Conservation (phyloP, 2,113 vertebrate species). For the Micronycteris hirsuta region DNA sequence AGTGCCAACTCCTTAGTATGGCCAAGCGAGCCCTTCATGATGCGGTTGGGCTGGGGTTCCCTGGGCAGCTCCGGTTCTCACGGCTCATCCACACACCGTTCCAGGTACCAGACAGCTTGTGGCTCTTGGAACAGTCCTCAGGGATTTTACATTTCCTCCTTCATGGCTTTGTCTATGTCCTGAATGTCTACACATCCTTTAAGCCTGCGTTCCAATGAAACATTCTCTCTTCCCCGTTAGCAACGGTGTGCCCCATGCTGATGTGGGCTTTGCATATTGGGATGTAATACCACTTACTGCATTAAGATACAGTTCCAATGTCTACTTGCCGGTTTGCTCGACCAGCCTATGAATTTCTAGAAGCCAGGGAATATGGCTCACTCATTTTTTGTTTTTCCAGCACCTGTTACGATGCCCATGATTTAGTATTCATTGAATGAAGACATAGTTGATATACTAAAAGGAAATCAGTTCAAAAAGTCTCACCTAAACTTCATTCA, state of each 20-base stretch:
- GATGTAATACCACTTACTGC: background rate
- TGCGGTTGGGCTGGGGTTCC: background rate
- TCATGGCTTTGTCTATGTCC: background rate
- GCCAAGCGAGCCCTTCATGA: background rate
- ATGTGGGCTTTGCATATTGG: background rate
- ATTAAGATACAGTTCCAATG: background rate
- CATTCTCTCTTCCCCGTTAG: background rate
- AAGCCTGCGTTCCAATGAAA: background rate
- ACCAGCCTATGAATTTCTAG: background rate
- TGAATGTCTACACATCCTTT: background rate
- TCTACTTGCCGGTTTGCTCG: background rate
- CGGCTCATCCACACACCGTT: background rate
- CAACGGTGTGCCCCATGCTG: background rate
- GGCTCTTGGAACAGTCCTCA: background rate
- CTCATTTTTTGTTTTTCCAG: background rate
- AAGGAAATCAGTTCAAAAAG: slow-evolving; percentile 29
- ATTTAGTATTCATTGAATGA: slow-evolving; percentile 39
- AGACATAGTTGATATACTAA: background rate
- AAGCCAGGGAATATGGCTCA: background rate
- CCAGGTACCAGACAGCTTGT: background rate
- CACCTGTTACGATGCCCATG: background rate
- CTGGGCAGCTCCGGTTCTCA: fast-evolving
- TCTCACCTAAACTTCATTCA: background rate
- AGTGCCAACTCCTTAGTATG: background rate
- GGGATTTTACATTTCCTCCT: background rate